Evolutionary conservation across 2,113 vertebrate genomes (phyloP).

Genomic region (Clarias magur): DNA sequence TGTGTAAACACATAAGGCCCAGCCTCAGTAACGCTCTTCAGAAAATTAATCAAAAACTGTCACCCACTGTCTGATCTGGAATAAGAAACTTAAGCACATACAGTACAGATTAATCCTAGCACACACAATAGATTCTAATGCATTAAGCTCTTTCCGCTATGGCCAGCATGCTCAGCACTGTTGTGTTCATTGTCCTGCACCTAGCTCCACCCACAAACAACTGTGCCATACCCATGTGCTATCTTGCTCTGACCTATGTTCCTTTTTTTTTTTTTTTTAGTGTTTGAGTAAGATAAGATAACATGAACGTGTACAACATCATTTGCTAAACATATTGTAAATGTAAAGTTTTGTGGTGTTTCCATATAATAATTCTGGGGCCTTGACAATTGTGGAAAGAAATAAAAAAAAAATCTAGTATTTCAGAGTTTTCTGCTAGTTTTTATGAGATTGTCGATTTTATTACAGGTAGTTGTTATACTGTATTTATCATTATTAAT

Average conservation of each 20-base stretch:
- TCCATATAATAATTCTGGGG: conserved; percentile 43
- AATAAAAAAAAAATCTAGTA: conserved; percentile 39
- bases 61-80: conserved; percentile 19
- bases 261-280: conserved; percentile 13
- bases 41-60: conserved; percentile 4
- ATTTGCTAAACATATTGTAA: conserved; percentile 44
- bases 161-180: conserved; percentile 53
- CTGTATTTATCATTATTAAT: conserved; percentile 45
- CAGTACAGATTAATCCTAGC: conserved; percentile 14
- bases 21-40: conserved; percentile 6
- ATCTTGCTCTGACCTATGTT: conserved; percentile 1
- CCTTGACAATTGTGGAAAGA: conserved; percentile 46
- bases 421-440: conserved; percentile 49
- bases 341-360: conserved; percentile 55
- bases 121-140: conserved; percentile 36
- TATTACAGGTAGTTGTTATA: conserved; percentile 55
- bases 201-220: background rate
- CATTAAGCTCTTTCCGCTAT: conserved; percentile 46
- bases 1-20: conserved; percentile 24
- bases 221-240: background rate
- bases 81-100: conserved; percentile 27
- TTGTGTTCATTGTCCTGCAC: conserved; percentile 43
- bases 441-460: conserved; percentile 53
- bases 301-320: conserved; percentile 38
- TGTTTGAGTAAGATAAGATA: conserved; percentile 41